Evolutionary conservation across 2,888 invertebrate species (phyloP).

Genomic region (Hartigia nigra): DNA sequence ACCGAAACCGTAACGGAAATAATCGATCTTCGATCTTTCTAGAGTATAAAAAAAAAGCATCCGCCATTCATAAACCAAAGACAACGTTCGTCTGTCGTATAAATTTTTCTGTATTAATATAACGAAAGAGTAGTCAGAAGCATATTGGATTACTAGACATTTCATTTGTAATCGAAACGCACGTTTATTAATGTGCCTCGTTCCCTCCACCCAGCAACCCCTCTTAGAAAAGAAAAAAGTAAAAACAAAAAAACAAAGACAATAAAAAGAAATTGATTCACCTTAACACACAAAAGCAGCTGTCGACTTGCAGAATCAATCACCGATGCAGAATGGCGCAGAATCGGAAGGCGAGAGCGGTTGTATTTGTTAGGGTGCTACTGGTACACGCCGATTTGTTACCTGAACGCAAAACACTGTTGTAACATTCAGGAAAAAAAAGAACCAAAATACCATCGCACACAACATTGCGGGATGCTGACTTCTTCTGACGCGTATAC

Average conservation of each 20-base stretch:
- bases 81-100: not conserved
- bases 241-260: not conserved
- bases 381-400: constrained; percentile 20
- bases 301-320: constrained; percentile 86
- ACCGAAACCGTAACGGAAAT: too few species aligned
- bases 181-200: not conserved
- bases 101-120: not conserved
- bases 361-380: constrained; percentile 77
- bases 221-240: not conserved
- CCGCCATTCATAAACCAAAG: too few species aligned
- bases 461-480: constrained; percentile 43
- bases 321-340: constrained; percentile 82
- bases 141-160: not conserved
- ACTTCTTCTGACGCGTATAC: constrained; percentile 49
- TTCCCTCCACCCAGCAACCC: not conserved
- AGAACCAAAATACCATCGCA: constrained; percentile 37
- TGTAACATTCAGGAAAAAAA: constrained; percentile 21
- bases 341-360: constrained; percentile 86
- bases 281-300: constrained; percentile 70
- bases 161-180: not conserved
- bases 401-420: constrained; percentile 16
- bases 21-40: too few species aligned
- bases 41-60: too few species aligned
- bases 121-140: not conserved
- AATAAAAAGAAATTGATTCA: constrained; percentile 13